Percentiles rank a stretch among this genome's conserved stretches.
Evolutionary conservation across 2,888 invertebrate species (phyloP).

Genomic region (Phortica magna): DNA sequence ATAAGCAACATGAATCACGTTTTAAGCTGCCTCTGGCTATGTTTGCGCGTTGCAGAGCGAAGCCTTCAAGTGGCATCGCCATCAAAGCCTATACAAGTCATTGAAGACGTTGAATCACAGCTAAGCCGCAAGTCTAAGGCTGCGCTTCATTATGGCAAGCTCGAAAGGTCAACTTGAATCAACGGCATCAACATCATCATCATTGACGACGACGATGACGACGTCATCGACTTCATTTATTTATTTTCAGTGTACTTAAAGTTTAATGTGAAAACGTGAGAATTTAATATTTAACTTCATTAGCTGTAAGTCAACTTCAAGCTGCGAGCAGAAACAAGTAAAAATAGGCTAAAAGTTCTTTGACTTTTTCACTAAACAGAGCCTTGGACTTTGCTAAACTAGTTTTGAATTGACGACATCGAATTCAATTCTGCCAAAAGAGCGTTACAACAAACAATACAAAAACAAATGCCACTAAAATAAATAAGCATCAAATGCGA

Average conservation of each 20-base stretch:
- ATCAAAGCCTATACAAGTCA: neutral
- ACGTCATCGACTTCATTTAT: constrained; percentile 24
- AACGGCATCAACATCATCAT: neutral
- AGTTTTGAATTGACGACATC: neutral
- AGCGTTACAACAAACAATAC: neutral
- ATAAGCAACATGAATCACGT: constrained; percentile 73
- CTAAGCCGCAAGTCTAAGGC: neutral
- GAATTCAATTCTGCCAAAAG: neutral
- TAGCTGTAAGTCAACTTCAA: constrained; percentile 47
- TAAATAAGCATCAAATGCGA: constrained; percentile 19
- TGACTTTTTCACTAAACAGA: neutral
- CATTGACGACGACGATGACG: too few relatives aligned
- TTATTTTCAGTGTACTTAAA: constrained; percentile 18
- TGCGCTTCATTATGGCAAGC: neutral
- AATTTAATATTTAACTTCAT: constrained; percentile 72
- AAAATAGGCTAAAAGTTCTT: constrained; percentile 31
- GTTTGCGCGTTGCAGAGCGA: neutral
- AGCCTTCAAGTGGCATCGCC: neutral
- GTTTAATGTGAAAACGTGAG: constrained; percentile 62
- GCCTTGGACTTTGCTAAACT: constrained; percentile 22
- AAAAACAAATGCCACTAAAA: neutral
- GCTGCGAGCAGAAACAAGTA: neutral
- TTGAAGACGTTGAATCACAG: neutral
- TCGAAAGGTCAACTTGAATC: neutral
- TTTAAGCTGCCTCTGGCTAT: constrained; percentile 69